Evolutionary conservation across 2,797 vertebrate species (phyloP), one percentile per base, ranked within the genome.

Genomic region (Cichlasoma orientale): DNA sequence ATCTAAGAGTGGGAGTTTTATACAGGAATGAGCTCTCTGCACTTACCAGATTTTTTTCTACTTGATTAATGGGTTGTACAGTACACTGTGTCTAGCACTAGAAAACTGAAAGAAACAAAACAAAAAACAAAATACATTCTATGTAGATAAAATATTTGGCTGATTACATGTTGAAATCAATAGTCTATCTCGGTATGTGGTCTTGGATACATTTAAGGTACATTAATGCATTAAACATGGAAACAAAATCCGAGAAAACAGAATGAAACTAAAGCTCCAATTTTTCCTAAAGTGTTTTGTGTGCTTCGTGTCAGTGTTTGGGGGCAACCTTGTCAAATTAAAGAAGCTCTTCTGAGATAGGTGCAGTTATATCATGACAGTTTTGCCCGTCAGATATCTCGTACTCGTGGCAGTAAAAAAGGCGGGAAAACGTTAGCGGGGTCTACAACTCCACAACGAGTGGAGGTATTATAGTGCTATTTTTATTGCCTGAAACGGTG

Each of bases 61-160:
- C 19, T 6, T 80, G 79, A 89, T 83, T 53, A 74, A 83, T 75
- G 63, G 55, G 8, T 56, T 84, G 50, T 55, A n/a, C 9, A 63
- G 47, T 18, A 16, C 5, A 50, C 12, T 8, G 21, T 54, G 41
- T 54, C 23, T n/a, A 66, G 36, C 36, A 29, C 1, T 12, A 19
- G 13, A 57, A 59, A 63, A 75, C 25, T 9, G 5, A 78, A 77
- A 71, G 52, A 33, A 52, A 50, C 31, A 8, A 7, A n/a, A n/a
- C n/a, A n/a, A 33, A 33, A 33, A 33, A 33, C 31, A 36, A 19
- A 23, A 61, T 47, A 12, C 1, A 25, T 29, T 72, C 2, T 2
- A 27, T 23, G 41, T 31, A 68, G 14, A 54, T 27, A 38, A n/a
- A 27, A 36, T 53, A 56, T 54, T 66, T 56, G 56, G 21, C 13